Evolutionary conservation across 1,140 invertebrate genomes (phyloP).

Genomic region (Drosophila tropicalis): DNA sequence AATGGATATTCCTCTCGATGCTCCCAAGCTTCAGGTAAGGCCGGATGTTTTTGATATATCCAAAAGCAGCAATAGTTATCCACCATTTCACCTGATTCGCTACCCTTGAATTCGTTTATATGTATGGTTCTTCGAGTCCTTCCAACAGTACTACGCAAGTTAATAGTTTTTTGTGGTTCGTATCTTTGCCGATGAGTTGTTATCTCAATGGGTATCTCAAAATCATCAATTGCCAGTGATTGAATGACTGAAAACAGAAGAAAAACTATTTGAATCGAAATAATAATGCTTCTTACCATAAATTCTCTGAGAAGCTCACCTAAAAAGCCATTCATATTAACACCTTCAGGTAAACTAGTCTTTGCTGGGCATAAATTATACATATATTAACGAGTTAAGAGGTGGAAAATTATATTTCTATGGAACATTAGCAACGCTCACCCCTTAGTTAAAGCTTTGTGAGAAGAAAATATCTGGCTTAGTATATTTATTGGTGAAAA

Average conservation of each 20-base stretch:
- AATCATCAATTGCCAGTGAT: constrained; percentile 17
- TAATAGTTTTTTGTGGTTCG: background rate
- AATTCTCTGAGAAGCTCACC: background rate
- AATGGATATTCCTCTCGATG: constrained; percentile 43
- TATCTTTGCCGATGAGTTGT: background rate
- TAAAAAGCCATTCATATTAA: background rate
- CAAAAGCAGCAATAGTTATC: constrained; percentile 63
- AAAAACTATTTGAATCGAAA: background rate
- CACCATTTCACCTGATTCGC: constrained; percentile 19
- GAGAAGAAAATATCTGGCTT: background rate
- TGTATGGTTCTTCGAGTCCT: constrained; percentile 29
- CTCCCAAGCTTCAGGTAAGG: constrained; percentile 26
- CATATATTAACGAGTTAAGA: background rate
- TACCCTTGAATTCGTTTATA: background rate
- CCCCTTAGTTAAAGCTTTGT: background rate
- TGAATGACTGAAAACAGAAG: background rate
- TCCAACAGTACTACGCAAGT: constrained; percentile 16
- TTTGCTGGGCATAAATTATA: background rate
- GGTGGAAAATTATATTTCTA: background rate
- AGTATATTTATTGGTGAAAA: background rate
- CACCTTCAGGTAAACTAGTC: background rate
- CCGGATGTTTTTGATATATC: constrained; percentile 50
- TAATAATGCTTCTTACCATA: background rate
- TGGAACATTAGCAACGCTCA: background rate
- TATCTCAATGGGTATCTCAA: constrained; percentile 36